Evolutionary conservation across 2,797 vertebrate genomes (phyloP).

Genomic region (Muraenolepis orangiensis): DNA sequence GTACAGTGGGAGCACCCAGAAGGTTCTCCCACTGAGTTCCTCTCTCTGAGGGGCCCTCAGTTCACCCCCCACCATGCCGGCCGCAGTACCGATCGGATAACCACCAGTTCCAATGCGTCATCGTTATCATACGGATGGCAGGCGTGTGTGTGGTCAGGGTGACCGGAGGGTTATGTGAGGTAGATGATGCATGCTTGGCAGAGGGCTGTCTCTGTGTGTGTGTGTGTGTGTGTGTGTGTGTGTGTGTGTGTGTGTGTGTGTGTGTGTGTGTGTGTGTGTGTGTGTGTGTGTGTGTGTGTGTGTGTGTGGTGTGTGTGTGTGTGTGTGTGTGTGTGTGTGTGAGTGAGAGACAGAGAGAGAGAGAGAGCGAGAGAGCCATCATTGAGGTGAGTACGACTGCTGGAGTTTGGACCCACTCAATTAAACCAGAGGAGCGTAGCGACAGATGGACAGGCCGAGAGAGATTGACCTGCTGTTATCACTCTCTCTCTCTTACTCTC

Average conservation of each 20-base stretch:
- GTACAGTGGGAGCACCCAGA: too few relatives aligned
- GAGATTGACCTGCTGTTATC: conserved; percentile 35
- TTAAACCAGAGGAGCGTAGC: conserved; percentile 48
- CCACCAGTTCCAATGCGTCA: background rate
- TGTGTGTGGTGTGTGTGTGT: background rate
- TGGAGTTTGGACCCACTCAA: conserved; percentile 37
- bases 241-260: background rate
- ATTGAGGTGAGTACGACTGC: conserved; percentile 6
- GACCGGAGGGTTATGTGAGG: background rate
- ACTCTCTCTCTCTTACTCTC: background rate
- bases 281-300: background rate
- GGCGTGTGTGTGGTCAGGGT: background rate
- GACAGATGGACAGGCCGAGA: conserved; percentile 52
- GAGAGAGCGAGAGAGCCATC: conserved; percentile 11
- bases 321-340: background rate
- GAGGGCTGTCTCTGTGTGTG: background rate
- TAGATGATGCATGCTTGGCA: conserved; percentile 3
- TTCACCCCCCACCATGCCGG: background rate
- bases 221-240: background rate
- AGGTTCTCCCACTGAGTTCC: too few relatives aligned
- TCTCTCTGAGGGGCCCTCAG: background rate
- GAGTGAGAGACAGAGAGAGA: background rate
- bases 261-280: background rate
- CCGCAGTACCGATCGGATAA: background rate
- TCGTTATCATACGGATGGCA: conserved; percentile 7